Percentiles rank a stretch among this genome's conserved stretches.
Evolutionary conservation across 1,140 invertebrate genomes (phyloP).

Genomic region (Drosophila lini): DNA sequence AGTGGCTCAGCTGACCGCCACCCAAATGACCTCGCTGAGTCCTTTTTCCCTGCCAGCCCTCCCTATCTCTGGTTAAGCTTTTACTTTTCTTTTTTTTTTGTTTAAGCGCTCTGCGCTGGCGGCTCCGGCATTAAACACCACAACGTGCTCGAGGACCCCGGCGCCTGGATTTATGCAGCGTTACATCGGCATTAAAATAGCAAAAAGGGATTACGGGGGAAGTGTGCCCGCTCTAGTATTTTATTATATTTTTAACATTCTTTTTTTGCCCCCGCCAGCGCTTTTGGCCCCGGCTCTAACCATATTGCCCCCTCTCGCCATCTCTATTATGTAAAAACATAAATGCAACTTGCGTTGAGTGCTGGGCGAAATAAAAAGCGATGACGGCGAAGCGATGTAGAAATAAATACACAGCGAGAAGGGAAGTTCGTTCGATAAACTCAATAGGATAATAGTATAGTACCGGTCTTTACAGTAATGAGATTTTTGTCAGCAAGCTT

Average conservation of each 20-base stretch:
- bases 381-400: conserved; percentile 43
- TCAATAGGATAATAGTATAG: neutral
- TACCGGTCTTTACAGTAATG: neutral
- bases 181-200: conserved; percentile 76
- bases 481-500: neutral
- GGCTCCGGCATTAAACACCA: conserved; percentile 67
- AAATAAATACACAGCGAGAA: conserved; percentile 46
- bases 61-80: conserved; percentile 20
- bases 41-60: neutral
- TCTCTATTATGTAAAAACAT: conserved; percentile 69
- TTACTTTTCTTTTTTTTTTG: conserved; percentile 5
- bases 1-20: conserved; percentile 26
- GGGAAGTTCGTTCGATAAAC: no score
- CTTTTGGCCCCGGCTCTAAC: conserved; percentile 10
- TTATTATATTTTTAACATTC: conserved; percentile 47
- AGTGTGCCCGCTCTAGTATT: conserved; percentile 23
- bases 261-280: conserved; percentile 12
- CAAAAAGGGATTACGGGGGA: conserved; percentile 51
- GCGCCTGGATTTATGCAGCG: conserved; percentile 74
- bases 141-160: conserved; percentile 66
- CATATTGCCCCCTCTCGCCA: conserved; percentile 23
- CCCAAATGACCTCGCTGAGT: conserved; percentile 16
- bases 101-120: conserved; percentile 25
- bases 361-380: conserved; percentile 46
- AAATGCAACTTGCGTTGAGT: conserved; percentile 76